Evolutionary conservation across 2,888 invertebrate genomes (phyloP).

Genomic region (Hermaeophaga mercurialis): DNA sequence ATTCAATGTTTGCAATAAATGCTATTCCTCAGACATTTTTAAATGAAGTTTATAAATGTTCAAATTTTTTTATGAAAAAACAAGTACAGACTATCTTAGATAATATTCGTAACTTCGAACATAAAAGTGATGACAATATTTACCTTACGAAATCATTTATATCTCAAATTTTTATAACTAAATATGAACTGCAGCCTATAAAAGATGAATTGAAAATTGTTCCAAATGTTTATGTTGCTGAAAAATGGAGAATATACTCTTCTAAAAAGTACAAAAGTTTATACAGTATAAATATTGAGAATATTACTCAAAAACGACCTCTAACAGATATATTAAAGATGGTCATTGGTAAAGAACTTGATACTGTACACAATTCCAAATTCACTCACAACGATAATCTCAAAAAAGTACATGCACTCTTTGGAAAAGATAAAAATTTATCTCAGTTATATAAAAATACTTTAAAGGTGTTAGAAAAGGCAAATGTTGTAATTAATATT

Average conservation of each 20-base stretch:
- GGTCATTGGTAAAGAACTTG: conserved; percentile 61
- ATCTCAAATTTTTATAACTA: conserved; percentile 64
- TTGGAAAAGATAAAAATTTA: conserved; percentile 10
- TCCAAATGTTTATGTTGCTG: conserved; percentile 55
- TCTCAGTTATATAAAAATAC: conserved; percentile 34
- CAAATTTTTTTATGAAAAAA: conserved; percentile 67
- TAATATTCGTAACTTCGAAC: conserved; percentile 67
- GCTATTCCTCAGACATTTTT: conserved; percentile 69
- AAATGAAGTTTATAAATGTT: conserved; percentile 67
- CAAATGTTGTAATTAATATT: conserved; percentile 40
- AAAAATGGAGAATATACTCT: conserved; percentile 25
- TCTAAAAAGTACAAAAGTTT: conserved; percentile 20
- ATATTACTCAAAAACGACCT: conserved; percentile 13
- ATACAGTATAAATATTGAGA: conserved; percentile 11
- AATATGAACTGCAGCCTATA: conserved; percentile 64
- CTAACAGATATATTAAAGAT: conserved; percentile 44
- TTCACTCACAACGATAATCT: conserved; percentile 55
- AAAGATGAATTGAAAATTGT: conserved; percentile 58
- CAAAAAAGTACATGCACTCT: conserved; percentile 24
- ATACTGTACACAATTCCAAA: conserved; percentile 64
- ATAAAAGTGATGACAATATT: conserved; percentile 41
- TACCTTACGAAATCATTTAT: conserved; percentile 54
- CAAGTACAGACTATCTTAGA: conserved; percentile 72
- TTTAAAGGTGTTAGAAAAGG: conserved; percentile 27
- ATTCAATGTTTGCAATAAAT: conserved; percentile 65